These are phyloP conservation scores for Phalera bucephala DNA, from an alignment of 2,888 invertebrate genomes.

Conservation along the genomic window DNA sequence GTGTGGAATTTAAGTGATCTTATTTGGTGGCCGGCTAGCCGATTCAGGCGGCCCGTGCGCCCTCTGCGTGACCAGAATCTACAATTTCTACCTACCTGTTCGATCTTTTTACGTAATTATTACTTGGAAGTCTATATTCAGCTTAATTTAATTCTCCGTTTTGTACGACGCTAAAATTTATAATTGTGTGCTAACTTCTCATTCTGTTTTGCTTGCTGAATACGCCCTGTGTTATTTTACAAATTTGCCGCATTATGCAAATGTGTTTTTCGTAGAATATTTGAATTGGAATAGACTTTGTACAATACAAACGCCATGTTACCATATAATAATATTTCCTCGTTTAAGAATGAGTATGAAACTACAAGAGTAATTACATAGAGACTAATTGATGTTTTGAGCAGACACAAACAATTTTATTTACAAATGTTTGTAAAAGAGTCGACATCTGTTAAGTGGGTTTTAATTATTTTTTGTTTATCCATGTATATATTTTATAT, in stretches of 20 bases:
- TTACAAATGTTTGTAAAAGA: no score
- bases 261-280: neutral
- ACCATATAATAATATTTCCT: no score
- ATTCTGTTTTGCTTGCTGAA: constrained; percentile 3
- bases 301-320: no score
- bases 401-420: no score
- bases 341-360: no score
- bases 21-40: constrained; percentile 63
- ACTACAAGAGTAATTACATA: no score
- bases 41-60: constrained; percentile 60
- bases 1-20: constrained; percentile 77
- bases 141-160: constrained; percentile 44
- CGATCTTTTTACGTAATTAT: constrained; percentile 66
- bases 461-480: no score
- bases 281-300: no score
- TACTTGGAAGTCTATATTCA: constrained; percentile 51
- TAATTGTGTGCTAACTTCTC: constrained; percentile 16
- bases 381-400: no score
- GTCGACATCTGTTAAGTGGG: no score
- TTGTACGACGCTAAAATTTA: constrained; percentile 23
- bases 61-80: constrained; percentile 65
- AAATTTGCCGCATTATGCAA: neutral
- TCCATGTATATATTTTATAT: no score
- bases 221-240: neutral
- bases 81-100: constrained; percentile 60